Base-by-base conservation (phyloP, 2,888 invertebrate species). In the Hecatera dysodea region DNA sequence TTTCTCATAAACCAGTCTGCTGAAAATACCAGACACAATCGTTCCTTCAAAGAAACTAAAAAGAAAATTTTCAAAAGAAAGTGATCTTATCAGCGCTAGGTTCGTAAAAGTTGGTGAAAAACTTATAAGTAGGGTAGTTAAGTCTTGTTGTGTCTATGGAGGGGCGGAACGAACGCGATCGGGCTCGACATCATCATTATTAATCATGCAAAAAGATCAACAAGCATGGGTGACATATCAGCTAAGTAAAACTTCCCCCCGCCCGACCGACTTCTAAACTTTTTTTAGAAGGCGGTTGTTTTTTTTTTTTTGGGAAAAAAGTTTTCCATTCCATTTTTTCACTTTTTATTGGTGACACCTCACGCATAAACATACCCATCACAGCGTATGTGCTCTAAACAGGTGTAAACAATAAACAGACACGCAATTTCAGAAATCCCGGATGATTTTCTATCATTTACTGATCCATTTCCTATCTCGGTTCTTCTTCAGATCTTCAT, bases 61-160 rank as follows among this genome's bases (percentile, higher is more conserved):
- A n/a, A n/a, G n/a, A n/a, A n/a, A n/a, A n/a, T 75, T 75, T 75
- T 60, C 22, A 59, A 75, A 80, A 69, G 75, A 80, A 80, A 80
- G 44, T 60, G 50, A 66, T 63, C 55, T 69, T 69, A 66, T 80
- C 62, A 68, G 56, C 27, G 46, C 22, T 62, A 50, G 48, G 39
- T 44, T 55, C 39, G 48, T 64, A 44, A 80, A 74, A 69, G 44
- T 75, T 66, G 24, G 24, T 27, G 27, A 56, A 60, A 67, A 69
- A 59, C 24, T 55, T 61, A 44, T 46, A 75, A 66, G 42, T 61
- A 68, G 48, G 39, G 29, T 59, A 62, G 33, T 75, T 24, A 61
- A 17, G 22, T 64, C 52, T 67, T 27, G 48, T 24, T 64, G 48
- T 61, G 52, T 75, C 29, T 53, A 27, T 33, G 33, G 39, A 61